Evolutionary conservation across 2,113 vertebrate genomes (phyloP), one percentile per base, ranked within the genome.

Genomic region (Cinclus mexicanus): DNA sequence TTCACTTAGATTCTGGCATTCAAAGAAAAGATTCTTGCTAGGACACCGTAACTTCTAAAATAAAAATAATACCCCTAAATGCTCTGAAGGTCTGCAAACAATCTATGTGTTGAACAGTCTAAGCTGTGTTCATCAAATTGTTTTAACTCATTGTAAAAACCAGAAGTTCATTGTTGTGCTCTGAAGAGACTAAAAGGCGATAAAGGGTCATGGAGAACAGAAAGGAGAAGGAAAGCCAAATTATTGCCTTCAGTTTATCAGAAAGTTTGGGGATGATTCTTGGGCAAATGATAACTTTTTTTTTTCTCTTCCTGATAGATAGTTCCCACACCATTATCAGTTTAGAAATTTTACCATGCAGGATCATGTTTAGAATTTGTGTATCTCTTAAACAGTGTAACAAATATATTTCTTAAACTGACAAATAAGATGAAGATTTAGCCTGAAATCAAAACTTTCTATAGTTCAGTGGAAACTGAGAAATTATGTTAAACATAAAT

Each of bases 61-160:
- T 55, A 72, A 93, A 95, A 95, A 83, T 81, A 93, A 94, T 70
- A 86, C 29, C 68, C n/a, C 15, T 74, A 80, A 93, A 81, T 83
- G 15, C 71, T 83, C 85, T 93, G 44, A 79, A 88, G 47, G 60
- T 92, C 94, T 96, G 94, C 90, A 95, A 96, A 86, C 87, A 94
- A 95, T 95, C 85, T 83, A 20, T 63, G 24, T 78, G 52, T 96
- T 93, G 93, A 77, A 78, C 71, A 88, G 69, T n/a, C 59, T 95
- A 91, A 94, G 50, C 75, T 78, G 83, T 60, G 64, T 83, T 95
- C 72, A 39, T 94, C 82, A 88, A 90, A 93, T 81, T 90, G 56
- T 74, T 96, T 91, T 83, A 94, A 90, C 68, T 92, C 56, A n/a
- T 28, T 95, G 84, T 86, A 90, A 85, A 95, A 90, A 67, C 47